Evolutionary conservation across 2,113 vertebrate genomes (phyloP).

Genomic region (Panurus biarmicus): DNA sequence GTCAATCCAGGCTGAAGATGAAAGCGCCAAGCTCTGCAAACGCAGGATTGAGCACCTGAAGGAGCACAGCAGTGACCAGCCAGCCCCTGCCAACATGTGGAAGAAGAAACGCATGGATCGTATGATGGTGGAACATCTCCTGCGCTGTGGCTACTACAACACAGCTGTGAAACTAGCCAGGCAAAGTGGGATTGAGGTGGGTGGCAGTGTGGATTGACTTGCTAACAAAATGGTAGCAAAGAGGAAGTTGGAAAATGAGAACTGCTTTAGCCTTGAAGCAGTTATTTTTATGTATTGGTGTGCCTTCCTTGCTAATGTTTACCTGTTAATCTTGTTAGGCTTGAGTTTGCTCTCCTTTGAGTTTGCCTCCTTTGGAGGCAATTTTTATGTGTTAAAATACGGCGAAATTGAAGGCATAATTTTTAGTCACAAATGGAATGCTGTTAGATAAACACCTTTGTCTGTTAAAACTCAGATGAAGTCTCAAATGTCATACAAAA

Average conservation of each 20-base stretch:
- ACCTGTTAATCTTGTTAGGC: neutral
- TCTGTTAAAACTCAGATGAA: neutral
- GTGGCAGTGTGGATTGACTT: neutral
- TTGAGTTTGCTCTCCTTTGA: neutral
- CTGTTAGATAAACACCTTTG: neutral
- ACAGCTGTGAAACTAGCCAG: constrained; percentile 93
- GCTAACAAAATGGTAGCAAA: neutral
- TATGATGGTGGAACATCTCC: constrained; percentile 98
- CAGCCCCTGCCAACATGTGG: constrained; percentile 89
- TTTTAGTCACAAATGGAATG: neutral
- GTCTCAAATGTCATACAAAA: neutral
- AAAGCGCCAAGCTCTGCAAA: constrained; percentile 96
- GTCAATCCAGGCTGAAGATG: constrained; percentile 97
- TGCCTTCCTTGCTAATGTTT: neutral
- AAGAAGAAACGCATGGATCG: constrained; percentile 98
- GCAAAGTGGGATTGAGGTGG: constrained; percentile 95
- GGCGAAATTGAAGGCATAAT: neutral
- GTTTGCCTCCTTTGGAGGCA: no score
- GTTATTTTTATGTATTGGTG: neutral
- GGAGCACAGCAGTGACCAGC: constrained; percentile 95
- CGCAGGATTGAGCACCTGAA: constrained; percentile 96
- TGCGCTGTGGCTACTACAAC: constrained; percentile 97
- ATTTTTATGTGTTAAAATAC: neutral
- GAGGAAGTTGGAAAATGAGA: neutral
- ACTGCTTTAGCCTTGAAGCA: neutral